Evolutionary conservation across 2,797 vertebrate genomes (phyloP), one percentile per base, ranked within the genome.

Genomic region (Gymnothorax javanicus): DNA sequence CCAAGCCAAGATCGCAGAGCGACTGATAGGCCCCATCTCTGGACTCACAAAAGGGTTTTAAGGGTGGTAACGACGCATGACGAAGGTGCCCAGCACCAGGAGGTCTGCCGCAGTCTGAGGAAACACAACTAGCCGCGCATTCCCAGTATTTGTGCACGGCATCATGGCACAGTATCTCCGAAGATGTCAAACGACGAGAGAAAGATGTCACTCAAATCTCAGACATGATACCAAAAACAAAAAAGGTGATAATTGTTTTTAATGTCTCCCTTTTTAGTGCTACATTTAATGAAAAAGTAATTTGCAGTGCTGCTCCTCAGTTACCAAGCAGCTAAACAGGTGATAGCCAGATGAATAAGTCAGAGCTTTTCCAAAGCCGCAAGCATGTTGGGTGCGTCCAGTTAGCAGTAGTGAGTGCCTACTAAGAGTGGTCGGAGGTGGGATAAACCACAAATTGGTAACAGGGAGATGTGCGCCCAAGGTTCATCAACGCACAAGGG

Each of bases 1-100:
- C 50, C 77, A 8, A n/a, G 52, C 77, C 17, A 13, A 50, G 15
- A 20, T 7, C 15, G 73, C 50, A 2, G 17, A 11, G 52, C 54
- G 77, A 81, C 50, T 13, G 77, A 81, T 52, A 81, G 52, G 50
- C 50, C 77, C 52, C n/a, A 52, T 81, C 52, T 56, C 77, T 52
- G 52, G 13, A 23, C 52, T n/a, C 77, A 81, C 77, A 81, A 81
- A 81, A 56, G 52, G 77, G 77, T n/a, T 79, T 81, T 81, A 17
- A 81, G 20, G 7, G 77, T 11, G 52, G 50, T 6, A 8, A 11
- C 52, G 52, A 56, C 11, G 77, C 77, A 5, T 81, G 77, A 20
- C 20, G 52, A 52, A 56, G 77, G 15, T 15, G 73, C 43, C 73
- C 33, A 1, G 52, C 33, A 77, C 73, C 73, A 77, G 73, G 13